Evolutionary conservation across 2,797 vertebrate genomes (phyloP).

Genomic region (Anolis apletophallus): DNA sequence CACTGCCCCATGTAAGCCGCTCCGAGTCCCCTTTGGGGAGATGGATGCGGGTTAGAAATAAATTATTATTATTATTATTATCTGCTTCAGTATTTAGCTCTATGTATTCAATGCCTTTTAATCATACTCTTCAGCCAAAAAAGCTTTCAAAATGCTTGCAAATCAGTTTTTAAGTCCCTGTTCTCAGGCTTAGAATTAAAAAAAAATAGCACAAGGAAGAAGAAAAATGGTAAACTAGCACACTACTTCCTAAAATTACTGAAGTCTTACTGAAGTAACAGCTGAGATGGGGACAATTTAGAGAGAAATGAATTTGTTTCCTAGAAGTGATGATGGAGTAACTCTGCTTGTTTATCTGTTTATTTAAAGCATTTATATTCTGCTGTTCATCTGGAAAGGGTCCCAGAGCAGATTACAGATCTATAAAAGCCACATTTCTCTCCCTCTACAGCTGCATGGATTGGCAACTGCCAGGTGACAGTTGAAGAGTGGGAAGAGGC

Average conservation of each 20-base stretch:
- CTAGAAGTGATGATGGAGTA: background rate
- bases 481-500: background rate
- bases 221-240: background rate
- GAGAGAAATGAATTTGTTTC: background rate
- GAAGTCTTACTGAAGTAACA: background rate
- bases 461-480: background rate
- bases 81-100: background rate
- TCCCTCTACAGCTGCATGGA: background rate
- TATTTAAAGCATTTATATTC: slow-evolving; percentile 14
- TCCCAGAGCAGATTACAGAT: background rate
- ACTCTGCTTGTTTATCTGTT: background rate
- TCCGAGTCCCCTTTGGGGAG: too few species aligned
- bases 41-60: too few species aligned
- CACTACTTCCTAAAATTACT: background rate
- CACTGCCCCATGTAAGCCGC: too few species aligned
- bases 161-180: background rate
- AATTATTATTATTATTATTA: too few species aligned
- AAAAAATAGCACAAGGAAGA: background rate
- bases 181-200: background rate
- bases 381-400: slow-evolving; percentile 2
- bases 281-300: background rate
- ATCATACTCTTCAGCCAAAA: background rate
- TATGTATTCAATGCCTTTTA: background rate
- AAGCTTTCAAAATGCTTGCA: background rate
- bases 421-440: background rate